phyloP scores from a whole-genome alignment of 2,113 vertebrate genomes.

The Cepphus grylle region DNA sequence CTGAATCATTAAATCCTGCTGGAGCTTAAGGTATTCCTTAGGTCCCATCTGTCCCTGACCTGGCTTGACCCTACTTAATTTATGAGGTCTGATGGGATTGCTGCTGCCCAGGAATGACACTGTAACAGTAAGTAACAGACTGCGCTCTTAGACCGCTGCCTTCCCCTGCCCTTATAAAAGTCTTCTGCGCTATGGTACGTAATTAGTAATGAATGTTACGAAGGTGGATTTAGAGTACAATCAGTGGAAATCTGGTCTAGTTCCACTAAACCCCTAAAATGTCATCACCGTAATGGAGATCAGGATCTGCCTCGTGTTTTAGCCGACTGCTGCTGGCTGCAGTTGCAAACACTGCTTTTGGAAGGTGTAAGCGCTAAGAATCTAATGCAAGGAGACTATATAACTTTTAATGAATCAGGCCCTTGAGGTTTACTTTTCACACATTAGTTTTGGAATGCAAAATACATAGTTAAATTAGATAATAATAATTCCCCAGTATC shows the following conservation, averaged over 20 bases:
- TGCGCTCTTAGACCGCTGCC: not conserved
- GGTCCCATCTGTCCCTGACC: conserved; percentile 11
- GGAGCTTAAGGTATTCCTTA: not conserved
- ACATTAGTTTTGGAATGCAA: conserved; percentile 35
- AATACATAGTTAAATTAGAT: conserved; percentile 14
- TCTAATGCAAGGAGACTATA: not conserved
- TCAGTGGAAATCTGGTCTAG: not conserved
- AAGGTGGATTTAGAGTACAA: not conserved
- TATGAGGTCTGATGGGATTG: not conserved
- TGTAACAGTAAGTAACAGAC: not conserved
- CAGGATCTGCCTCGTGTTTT: not conserved
- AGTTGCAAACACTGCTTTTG: not conserved
- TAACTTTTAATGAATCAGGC: conserved; percentile 51
- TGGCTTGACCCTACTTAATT: not conserved
- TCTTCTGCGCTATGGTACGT: not conserved
- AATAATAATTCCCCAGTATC: not conserved
- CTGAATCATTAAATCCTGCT: not conserved
- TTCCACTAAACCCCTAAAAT: not conserved
- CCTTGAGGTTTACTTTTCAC: not conserved
- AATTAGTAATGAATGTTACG: not conserved
- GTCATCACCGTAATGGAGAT: not conserved
- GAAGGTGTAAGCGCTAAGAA: not conserved
- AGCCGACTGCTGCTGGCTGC: not conserved
- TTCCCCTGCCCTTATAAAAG: not conserved
- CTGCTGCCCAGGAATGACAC: not conserved